Conservation (phyloP, 2,113 vertebrate species). For the Rissa tridactyla region DNA sequence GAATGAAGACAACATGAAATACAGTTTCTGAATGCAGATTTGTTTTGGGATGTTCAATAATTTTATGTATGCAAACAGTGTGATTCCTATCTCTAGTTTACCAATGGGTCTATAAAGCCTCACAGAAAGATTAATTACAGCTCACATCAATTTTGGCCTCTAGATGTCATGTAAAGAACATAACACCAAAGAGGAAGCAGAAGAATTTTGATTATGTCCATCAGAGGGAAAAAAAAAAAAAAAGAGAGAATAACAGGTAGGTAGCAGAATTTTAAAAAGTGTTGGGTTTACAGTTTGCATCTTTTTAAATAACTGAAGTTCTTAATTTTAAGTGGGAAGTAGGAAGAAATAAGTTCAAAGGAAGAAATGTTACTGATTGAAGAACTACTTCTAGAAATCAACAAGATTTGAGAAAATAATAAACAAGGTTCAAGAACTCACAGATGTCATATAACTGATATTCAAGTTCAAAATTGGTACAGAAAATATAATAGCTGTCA, state of each 20-base stretch:
- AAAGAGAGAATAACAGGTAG: neutral
- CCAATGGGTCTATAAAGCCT: constrained; percentile 49
- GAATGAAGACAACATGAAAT: constrained; percentile 24
- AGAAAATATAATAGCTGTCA: neutral
- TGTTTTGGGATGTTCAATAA: constrained; percentile 27
- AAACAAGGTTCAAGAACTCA: neutral
- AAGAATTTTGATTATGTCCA: constrained; percentile 65
- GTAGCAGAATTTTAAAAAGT: constrained; percentile 19
- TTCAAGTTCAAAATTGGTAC: neutral
- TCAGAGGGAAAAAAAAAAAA: neutral
- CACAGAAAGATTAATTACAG: constrained; percentile 74
- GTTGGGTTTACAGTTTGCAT: neutral
- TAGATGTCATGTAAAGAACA: constrained; percentile 75
- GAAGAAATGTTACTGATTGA: neutral
- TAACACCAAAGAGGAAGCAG: constrained; percentile 53
- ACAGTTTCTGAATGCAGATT: constrained; percentile 63
- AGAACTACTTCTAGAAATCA: constrained; percentile 29
- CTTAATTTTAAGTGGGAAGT: neutral
- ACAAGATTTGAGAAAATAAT: constrained; percentile 16
- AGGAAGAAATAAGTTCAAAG: constrained; percentile 8
- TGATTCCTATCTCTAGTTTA: constrained; percentile 45
- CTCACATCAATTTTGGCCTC: constrained; percentile 74
- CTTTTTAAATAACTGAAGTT: neutral
- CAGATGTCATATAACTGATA: neutral
- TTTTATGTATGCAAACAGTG: constrained; percentile 70